A percentile compares a stretch with the other conserved stretches of the same genome.
Evolutionary conservation across 1,140 invertebrate species (phyloP).

Genomic region (Agrypnia vestita): DNA sequence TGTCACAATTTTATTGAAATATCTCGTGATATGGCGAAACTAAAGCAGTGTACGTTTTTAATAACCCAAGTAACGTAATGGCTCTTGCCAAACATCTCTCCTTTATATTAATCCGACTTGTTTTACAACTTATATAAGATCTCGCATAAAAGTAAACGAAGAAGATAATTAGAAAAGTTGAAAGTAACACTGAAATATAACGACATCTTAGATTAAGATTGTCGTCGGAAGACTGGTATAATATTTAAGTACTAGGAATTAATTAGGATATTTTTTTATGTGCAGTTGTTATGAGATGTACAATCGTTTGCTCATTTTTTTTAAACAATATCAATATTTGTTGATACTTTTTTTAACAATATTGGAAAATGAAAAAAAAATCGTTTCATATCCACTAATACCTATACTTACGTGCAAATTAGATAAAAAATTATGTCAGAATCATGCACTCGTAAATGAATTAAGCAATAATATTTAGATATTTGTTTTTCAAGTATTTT

Average conservation of each 20-base stretch:
- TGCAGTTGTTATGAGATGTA: not conserved
- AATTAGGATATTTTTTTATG: not conserved
- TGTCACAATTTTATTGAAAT: too few species aligned
- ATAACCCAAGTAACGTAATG: not conserved
- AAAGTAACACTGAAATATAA: constrained; percentile 49
- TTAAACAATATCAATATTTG: too few species aligned
- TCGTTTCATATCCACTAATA: too few species aligned
- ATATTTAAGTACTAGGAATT: not conserved
- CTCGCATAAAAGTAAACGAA: constrained; percentile 60
- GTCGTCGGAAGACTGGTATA: not conserved
- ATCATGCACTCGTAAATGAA: too few species aligned
- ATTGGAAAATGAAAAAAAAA: too few species aligned
- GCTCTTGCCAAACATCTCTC: constrained; percentile 20
- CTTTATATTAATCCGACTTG: constrained; percentile 54
- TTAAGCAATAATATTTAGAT: too few species aligned
- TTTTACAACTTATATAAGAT: constrained; percentile 53
- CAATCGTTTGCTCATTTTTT: too few species aligned
- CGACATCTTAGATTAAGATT: constrained; percentile 53
- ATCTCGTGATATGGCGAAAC: not conserved
- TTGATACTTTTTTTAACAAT: too few species aligned
- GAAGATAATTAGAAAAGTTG: constrained; percentile 61
- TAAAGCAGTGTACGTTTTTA: not conserved
- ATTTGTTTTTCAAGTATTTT: too few species aligned
- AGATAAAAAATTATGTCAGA: too few species aligned
- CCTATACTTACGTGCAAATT: too few species aligned